These are phyloP conservation scores for Drepana arcuata DNA, from an alignment of 1,140 invertebrate genomes.

Conservation along the genomic window DNA sequence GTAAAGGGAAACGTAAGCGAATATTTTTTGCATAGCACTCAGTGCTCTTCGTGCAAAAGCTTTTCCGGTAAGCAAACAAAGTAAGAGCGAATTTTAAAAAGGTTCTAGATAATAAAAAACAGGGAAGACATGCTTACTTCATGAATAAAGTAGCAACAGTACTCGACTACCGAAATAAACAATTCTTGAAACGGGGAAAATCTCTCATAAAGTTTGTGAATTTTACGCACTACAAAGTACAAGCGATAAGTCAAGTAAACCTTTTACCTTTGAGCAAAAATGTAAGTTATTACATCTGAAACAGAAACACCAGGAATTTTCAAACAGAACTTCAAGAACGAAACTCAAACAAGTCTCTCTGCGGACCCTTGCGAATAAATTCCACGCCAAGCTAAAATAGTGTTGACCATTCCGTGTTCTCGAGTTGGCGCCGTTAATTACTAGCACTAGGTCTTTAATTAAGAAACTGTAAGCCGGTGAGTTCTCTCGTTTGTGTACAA, in stretches of 20 bases:
- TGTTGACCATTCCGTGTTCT: conserved; percentile 6
- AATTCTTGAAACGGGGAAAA: conserved; percentile 4
- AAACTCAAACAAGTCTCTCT: no score
- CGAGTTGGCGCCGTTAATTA: conserved; percentile 14
- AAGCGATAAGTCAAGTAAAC: no score
- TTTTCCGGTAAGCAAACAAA: no score
- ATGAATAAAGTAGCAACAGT: conserved; percentile 23
- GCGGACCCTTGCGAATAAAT: no score
- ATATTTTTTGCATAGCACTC: background rate
- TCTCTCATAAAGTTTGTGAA: no score
- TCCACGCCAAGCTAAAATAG: no score
- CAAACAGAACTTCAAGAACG: conserved; percentile 1
- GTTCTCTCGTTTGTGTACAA: no score
- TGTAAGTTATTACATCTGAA: no score
- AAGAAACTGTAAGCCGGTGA: conserved; percentile 14
- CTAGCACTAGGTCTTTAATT: conserved; percentile 18
- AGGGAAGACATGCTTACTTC: conserved; percentile 12
- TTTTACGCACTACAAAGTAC: no score
- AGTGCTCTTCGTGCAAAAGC: conserved; percentile 8
- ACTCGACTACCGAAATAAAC: conserved; percentile 15
- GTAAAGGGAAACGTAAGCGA: background rate
- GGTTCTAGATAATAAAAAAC: no score
- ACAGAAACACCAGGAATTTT: no score
- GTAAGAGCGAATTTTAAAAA: conserved; percentile 18
- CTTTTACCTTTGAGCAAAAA: no score